Conservation (phyloP, 2,113 vertebrate genomes). For the Rousettus leschenaultii region DNA sequence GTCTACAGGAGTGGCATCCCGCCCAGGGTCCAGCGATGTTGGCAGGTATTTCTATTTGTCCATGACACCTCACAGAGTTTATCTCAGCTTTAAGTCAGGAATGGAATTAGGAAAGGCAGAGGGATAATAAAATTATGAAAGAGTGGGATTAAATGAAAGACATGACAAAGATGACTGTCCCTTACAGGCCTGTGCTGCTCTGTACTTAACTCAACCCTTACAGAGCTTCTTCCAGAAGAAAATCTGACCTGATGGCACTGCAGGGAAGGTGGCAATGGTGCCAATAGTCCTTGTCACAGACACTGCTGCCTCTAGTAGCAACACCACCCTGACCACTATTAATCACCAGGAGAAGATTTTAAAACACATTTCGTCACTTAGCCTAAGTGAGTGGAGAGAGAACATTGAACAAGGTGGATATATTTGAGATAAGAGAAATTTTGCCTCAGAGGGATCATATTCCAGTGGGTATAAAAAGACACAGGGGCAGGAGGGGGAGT, state of each 20-base stretch:
- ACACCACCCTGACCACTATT: neutral
- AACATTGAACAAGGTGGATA: neutral
- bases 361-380: neutral
- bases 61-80: neutral
- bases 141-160: neutral
- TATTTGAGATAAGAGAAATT: neutral
- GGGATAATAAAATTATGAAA: neutral
- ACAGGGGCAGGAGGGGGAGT: neutral
- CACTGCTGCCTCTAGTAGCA: neutral
- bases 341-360: neutral
- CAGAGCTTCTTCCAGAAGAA: neutral
- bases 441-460: neutral
- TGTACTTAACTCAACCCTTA: neutral
- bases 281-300: too few relatives aligned
- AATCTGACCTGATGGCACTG: neutral
- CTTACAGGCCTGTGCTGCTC: neutral
- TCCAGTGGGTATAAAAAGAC: neutral
- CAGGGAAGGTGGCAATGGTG: rapidly evolving
- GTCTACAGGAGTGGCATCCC: neutral
- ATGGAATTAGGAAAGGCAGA: neutral
- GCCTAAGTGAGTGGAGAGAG: neutral
- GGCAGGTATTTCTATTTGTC: neutral
- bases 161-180: neutral
- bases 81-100: neutral
- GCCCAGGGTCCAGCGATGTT: neutral